Evolutionary conservation across 2,113 vertebrate species (phyloP).

Genomic region (Alces alces): DNA sequence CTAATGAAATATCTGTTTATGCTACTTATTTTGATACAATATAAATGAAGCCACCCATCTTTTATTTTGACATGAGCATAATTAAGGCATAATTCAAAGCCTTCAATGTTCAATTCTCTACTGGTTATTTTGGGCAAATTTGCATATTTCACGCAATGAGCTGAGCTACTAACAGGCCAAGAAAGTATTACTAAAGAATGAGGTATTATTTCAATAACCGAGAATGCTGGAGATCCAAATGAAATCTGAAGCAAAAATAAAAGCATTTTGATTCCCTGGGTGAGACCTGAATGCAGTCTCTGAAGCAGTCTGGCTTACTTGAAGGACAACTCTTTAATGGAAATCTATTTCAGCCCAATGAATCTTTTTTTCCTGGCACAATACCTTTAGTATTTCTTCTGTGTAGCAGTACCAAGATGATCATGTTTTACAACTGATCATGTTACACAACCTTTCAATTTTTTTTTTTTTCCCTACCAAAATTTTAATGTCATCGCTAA

Average conservation of each 20-base stretch:
- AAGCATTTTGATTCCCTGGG: not conserved
- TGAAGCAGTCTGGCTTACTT: not conserved
- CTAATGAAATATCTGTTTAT: constrained; percentile 11
- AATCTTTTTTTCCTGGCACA: not conserved
- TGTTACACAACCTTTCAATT: not conserved
- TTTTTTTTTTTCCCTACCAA: not conserved
- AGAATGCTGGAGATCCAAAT: not conserved
- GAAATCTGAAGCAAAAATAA: not conserved
- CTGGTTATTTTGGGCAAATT: constrained; percentile 9
- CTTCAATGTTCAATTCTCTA: not conserved
- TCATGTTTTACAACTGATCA: not conserved
- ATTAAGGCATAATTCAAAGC: not conserved
- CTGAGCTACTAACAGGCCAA: not conserved
- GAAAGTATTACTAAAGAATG: constrained; percentile 11
- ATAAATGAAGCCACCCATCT: not conserved
- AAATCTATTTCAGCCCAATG: not conserved
- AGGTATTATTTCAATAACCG: not conserved
- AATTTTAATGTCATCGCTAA: not conserved
- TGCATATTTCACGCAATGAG: not conserved
- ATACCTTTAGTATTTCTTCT: not conserved
- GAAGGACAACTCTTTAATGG: not conserved
- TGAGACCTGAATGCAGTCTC: not conserved
- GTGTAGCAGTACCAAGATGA: not conserved
- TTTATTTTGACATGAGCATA: constrained; percentile 10
- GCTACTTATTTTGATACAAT: not conserved